Evolutionary conservation across 2,113 vertebrate genomes (phyloP), one percentile per base, ranked within the genome.

Genomic region (Limnothrissa miodon): DNA sequence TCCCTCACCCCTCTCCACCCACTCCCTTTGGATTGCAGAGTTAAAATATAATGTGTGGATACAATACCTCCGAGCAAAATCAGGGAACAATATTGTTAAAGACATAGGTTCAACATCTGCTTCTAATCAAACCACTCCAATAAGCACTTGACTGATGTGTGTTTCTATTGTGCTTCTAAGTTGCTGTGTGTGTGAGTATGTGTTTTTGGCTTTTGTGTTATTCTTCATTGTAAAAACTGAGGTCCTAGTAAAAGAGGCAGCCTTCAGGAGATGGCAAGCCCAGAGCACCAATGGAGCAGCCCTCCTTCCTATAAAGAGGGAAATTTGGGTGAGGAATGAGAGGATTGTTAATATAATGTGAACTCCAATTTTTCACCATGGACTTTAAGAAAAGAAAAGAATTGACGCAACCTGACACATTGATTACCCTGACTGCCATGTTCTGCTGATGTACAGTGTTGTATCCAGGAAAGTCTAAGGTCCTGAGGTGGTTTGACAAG

Each of bases 51-150:
- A 90, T 80, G 89, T 91, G 87, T 91, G 86, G 86, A 78, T 81
- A 39, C 79, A 46, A 83, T 85, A 79, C 86, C 45, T 45, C 51
- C 46, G 89, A 90, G 88, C 84, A 86, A 83, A 89, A 84, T 81
- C 46, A 87, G 85, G 51, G 70, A 92, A 84, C 81, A 83, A 83
- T 87, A 86, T 9, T 29, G 78, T 83, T 66, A 21, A 88, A 42
- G 62, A 84, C 53, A 82, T 74, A 87, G 82, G 83, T 45, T 51
- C 83, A 25, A 91, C 92, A 92, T 92, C 85, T 94, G 92, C 84
- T 93, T 93, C 83, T 85, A 89, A 93, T 94, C 89, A 87, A 86
- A 83, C 83, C 89, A 51, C 87, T 88, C 86, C 88, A 78, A 81
- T 79, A 81, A 80, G 80, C 84, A 86, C 88, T 84, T 83, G 79